A percentile compares a stretch with the other conserved stretches of the same genome.
These are phyloP conservation scores for Sussaba pulchella DNA, from an alignment of 2,888 invertebrate genomes.

Conservation along the genomic window DNA sequence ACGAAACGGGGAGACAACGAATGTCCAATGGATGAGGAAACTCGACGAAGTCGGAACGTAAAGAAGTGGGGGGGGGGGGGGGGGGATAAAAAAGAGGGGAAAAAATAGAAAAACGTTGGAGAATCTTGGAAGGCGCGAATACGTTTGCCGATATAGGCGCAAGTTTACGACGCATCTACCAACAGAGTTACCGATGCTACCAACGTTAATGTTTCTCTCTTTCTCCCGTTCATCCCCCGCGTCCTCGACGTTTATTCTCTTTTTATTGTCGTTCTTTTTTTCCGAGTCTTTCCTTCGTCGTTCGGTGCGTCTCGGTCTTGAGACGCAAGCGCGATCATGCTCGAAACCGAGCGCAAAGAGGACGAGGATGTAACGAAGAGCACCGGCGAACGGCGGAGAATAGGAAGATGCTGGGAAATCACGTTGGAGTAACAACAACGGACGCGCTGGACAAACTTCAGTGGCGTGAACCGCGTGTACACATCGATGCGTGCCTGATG, in stretches of 20 bases:
- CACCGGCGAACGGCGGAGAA: conserved; percentile 28
- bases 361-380: conserved; percentile 20
- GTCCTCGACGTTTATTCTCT: conserved; percentile 48
- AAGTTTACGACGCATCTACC: conserved; percentile 82
- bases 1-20: conserved; percentile 58
- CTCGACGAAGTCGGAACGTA: conserved; percentile 53
- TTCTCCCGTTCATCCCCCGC: conserved; percentile 37
- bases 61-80: conserved; percentile 59
- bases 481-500: conserved; percentile 23
- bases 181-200: conserved; percentile 81
- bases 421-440: conserved; percentile 37
- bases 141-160: conserved; percentile 80
- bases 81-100: conserved; percentile 55
- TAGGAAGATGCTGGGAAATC: conserved; percentile 39
- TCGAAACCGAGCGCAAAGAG: conserved; percentile 26
- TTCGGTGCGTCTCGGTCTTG: no score
- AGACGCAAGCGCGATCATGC: no score
- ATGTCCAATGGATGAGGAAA: conserved; percentile 53
- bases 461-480: conserved; percentile 18
- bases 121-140: conserved; percentile 76
- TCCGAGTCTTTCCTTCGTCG: conserved; percentile 59
- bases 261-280: conserved; percentile 43
- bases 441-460: conserved; percentile 30
- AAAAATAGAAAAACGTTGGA: conserved; percentile 58
- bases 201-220: conserved; percentile 73